Base-by-base conservation (phyloP, 2,888 invertebrate species). In the Microctonus brassicae region DNA sequence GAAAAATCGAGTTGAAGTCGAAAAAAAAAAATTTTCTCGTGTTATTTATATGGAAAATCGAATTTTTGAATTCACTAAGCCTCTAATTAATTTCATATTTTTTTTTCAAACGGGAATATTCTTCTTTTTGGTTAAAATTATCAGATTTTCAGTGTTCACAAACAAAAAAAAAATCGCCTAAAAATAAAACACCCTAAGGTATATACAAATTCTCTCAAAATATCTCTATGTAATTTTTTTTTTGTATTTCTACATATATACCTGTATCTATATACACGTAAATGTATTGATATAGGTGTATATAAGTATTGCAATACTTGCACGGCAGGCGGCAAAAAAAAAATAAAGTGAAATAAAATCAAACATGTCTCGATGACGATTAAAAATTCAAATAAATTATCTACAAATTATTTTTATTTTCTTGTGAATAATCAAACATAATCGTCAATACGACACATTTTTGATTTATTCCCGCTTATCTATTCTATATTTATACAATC, bases 281-380 rank as follows among this genome's bases (percentile, higher is more conserved):
- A 75, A 73, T 76, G 76, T 72, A 77, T 70, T 79, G n/a, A 75
- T 47, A n/a, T n/a, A n/a, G 69, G 69, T 65, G 68, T 9, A 22
- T 65, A 47, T 47, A 47, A 47, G 17, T n/a, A 47, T 9, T 47
- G 17, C 17, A 47, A 47, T 6, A 47, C 17, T 47, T 47, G 47
- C 47, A 47, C 47, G 47, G 17, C 47, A 47, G 9, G 17, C 47
- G 17, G 17, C 3, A 20, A n/a, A 20, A 47, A 5, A 39, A 39
- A n/a, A 3, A 29, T 5, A 29, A 29, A 29, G 3, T 7, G 3
- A 7, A 5, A 29, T 29, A 29, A 5, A 47, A 47, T 39, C n/a
- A 20, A n/a, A 4, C 47, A 17, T 47, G 47, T 47, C 47, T n/a
- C 17, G 9, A 47, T 47, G 47, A 7, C 17, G 9, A 47, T 47